These are phyloP conservation scores for Hybos culiciformis DNA, from an alignment of 2,888 invertebrate genomes.

Conservation along the genomic window DNA sequence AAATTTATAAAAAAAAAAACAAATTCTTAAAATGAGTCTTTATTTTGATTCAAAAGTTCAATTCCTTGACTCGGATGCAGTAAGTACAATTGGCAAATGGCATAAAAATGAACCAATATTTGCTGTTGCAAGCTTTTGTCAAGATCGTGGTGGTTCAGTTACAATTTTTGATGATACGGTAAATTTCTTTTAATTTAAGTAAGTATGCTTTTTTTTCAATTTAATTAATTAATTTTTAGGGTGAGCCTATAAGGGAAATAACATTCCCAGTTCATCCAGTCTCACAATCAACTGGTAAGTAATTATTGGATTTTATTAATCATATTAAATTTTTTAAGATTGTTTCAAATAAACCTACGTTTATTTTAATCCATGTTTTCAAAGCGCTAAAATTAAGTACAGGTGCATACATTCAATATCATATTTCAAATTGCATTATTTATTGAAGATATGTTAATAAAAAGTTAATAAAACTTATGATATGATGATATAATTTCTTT, in stretches of 20 bases:
- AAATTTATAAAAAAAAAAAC: neutral
- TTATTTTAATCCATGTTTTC: too few species aligned
- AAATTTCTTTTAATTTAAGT: conserved; percentile 19
- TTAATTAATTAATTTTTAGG: conserved; percentile 39
- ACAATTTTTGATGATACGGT: conserved; percentile 79
- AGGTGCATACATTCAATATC: too few species aligned
- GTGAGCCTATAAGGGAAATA: conserved; percentile 58
- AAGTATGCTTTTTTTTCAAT: neutral
- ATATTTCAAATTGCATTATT: too few species aligned
- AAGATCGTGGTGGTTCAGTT: conserved; percentile 78
- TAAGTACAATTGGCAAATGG: conserved; percentile 72
- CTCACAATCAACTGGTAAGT: conserved; percentile 74
- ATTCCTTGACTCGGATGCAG: conserved; percentile 59
- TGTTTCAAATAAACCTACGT: too few species aligned
- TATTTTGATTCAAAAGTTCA: conserved; percentile 76
- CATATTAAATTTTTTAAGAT: too few species aligned
- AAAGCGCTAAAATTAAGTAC: too few species aligned
- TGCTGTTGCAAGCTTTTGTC: conserved; percentile 75
- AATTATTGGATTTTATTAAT: too few species aligned
- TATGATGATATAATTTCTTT: too few species aligned
- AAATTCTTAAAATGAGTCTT: conserved; percentile 48
- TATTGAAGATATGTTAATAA: too few species aligned
- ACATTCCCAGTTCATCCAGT: conserved; percentile 61
- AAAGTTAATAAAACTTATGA: too few species aligned
- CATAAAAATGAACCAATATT: conserved; percentile 66